Percentiles rank a stretch among this genome's conserved stretches.
These are phyloP conservation scores for Priocnemis perturbator DNA, from an alignment of 2,888 invertebrate genomes.

Conservation along the genomic window DNA sequence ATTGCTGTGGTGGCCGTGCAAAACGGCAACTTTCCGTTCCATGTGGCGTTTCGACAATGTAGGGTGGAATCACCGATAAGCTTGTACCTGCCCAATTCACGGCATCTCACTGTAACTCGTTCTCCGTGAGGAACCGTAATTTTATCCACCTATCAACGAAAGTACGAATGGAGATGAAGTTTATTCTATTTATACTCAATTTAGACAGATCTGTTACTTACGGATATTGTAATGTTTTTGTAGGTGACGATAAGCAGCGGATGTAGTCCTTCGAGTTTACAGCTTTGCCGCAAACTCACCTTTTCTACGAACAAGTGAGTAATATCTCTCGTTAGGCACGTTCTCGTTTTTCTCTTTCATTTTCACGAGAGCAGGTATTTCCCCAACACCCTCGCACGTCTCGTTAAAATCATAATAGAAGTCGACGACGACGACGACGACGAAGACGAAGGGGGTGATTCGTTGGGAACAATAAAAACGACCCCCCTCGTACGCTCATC, in stretches of 20 bases:
- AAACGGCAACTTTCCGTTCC: conserved; percentile 86
- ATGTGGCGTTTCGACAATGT: conserved; percentile 88
- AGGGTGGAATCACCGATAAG: conserved; percentile 86
- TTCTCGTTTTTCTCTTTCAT: background rate
- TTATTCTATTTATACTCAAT: background rate
- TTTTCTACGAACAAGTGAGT: background rate
- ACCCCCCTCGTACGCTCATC: too few species aligned
- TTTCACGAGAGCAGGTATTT: conserved; percentile 11
- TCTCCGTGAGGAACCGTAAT: conserved; percentile 83
- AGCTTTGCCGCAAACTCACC: conserved; percentile 64
- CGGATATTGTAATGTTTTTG: conserved; percentile 74
- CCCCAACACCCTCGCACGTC: conserved; percentile 5
- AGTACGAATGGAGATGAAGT: background rate
- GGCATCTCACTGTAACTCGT: conserved; percentile 85
- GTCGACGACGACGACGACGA: too few species aligned
- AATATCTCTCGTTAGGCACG: background rate
- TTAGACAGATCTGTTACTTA: conserved; percentile 39
- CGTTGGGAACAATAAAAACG: too few species aligned
- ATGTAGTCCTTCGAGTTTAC: conserved; percentile 74
- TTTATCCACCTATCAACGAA: conserved; percentile 66
- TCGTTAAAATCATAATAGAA: too few species aligned
- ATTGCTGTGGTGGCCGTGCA: conserved; percentile 91
- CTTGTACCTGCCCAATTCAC: conserved; percentile 89
- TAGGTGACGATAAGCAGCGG: conserved; percentile 75
- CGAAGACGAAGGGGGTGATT: too few species aligned